These are phyloP conservation scores for Protophormia terraenovae DNA, from an alignment of 2,888 invertebrate species.

Conservation along the genomic window DNA sequence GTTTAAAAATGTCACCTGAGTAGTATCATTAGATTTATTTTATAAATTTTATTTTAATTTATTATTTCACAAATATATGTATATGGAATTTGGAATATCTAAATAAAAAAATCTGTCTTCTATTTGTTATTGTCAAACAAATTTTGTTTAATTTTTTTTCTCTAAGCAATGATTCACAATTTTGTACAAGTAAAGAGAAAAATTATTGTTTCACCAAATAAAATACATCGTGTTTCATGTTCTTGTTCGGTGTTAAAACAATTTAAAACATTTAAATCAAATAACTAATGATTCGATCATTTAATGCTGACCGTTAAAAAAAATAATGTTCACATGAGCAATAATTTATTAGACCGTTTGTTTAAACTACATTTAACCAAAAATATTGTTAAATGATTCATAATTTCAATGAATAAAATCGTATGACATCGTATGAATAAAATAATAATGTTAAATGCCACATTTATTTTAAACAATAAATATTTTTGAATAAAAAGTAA, in stretches of 20 bases:
- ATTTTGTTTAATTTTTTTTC: background rate
- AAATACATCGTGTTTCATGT: background rate
- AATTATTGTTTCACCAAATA: background rate
- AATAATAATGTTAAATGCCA: no score
- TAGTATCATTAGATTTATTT: no score
- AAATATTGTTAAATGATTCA: slow-evolving; percentile 16
- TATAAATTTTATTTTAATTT: no score
- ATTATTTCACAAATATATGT: no score
- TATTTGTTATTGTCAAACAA: background rate
- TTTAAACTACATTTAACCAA: background rate
- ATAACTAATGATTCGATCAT: slow-evolving; percentile 28
- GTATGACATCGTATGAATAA: no score
- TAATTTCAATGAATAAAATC: background rate
- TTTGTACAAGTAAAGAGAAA: background rate
- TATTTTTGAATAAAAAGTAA: no score
- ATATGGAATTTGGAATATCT: no score
- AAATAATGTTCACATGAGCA: slow-evolving; percentile 8
- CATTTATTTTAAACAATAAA: no score
- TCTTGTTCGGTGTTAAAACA: slow-evolving; percentile 2
- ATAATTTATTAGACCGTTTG: slow-evolving; percentile 18
- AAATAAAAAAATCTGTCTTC: no score
- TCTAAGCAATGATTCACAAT: slow-evolving; percentile 19
- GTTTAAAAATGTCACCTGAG: no score
- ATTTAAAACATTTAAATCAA: slow-evolving; percentile 33
- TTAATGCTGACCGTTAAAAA: slow-evolving; percentile 1